Evolutionary conservation across 1,140 invertebrate genomes (phyloP), one percentile per base, ranked within the genome.

Genomic region (Homarus americanus): DNA sequence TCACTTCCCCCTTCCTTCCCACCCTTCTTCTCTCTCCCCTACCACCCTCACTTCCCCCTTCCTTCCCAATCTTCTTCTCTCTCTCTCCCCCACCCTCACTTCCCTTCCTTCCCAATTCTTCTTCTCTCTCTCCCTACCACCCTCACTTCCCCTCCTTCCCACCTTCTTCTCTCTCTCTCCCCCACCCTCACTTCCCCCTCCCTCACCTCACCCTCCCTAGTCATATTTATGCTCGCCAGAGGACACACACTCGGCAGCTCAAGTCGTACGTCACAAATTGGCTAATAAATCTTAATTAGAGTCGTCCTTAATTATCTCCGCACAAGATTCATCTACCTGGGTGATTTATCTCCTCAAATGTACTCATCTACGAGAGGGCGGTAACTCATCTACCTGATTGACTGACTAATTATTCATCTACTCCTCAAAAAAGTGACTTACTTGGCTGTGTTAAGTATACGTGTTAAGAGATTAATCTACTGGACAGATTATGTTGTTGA

Each of bases 191-290:
- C 63, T 69, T n/a, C 32, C 63, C 32, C 63, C 32, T n/a, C 32
- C 63, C 32, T n/a, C 32, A 24, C 32, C 63, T 69, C 63, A 28
- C 63, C 32, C 63, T 69, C 63, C 5, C 63, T 69, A 4, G 5
- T 20, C 15, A 24, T 69, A 28, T 28, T 69, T 32, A 69, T 69
- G 2, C 4, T 20, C n/a, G 63, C 63, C 63, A 28, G 63, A 12
- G 53, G 53, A 17, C 12, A 32, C 4, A 69, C n/a, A 69, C 28
- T 24, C 63, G 12, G n/a, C 63, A 69, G 24, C 5, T 28, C 15
- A 69, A 5, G 63, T 69, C n/a, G 12, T 69, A 69, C 28, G n/a
- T 69, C 63, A 69, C 63, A 69, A 32, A 69, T 69, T 69, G 63
- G n/a, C 63, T 69, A 24, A 69, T 28, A 28, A 69, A 69, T 69